These are phyloP conservation scores for Drosophila takahashii DNA, from an alignment of 1,140 invertebrate genomes.

Conservation along the genomic window DNA sequence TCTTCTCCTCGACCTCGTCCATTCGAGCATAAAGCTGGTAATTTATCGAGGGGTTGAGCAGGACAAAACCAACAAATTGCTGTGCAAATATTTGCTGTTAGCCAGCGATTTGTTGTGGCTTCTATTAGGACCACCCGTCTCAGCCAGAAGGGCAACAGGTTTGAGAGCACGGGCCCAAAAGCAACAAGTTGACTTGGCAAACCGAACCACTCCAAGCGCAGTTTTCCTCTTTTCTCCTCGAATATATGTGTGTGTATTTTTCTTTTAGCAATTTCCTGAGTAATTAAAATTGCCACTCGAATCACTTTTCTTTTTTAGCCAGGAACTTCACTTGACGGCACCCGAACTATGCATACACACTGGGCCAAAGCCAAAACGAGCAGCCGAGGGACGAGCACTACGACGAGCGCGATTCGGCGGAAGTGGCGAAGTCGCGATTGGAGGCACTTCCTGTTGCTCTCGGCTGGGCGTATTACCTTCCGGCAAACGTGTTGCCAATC, in stretches of 20 bases:
- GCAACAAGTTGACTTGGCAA: constrained; percentile 69
- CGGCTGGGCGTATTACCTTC: constrained; percentile 68
- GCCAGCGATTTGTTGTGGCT: constrained; percentile 56
- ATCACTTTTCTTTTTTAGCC: constrained; percentile 17
- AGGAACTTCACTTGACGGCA: constrained; percentile 26
- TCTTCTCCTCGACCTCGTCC: neutral
- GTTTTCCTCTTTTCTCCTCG: constrained; percentile 1
- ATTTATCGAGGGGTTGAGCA: constrained; percentile 46
- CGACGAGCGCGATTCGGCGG: constrained; percentile 41
- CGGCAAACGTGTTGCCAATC: constrained; percentile 84
- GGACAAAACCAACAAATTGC: constrained; percentile 57
- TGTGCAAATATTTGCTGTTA: constrained; percentile 66
- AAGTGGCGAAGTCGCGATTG: constrained; percentile 21
- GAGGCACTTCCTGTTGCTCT: constrained; percentile 46
- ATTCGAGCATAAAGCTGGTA: constrained; percentile 44
- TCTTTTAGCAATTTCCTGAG: constrained; percentile 6
- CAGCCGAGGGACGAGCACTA: constrained; percentile 28
- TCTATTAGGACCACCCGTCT: constrained; percentile 7
- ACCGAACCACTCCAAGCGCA: constrained; percentile 1
- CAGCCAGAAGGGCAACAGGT: constrained; percentile 39
- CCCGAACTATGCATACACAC: constrained; percentile 47
- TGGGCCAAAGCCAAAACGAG: constrained; percentile 4
- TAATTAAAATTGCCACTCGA: constrained; percentile 51
- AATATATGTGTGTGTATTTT: constrained; percentile 2
- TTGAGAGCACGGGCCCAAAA: constrained; percentile 2